These are phyloP conservation scores for Yponomeuta malinellus DNA, from an alignment of 2,888 invertebrate genomes.

Conservation along the genomic window DNA sequence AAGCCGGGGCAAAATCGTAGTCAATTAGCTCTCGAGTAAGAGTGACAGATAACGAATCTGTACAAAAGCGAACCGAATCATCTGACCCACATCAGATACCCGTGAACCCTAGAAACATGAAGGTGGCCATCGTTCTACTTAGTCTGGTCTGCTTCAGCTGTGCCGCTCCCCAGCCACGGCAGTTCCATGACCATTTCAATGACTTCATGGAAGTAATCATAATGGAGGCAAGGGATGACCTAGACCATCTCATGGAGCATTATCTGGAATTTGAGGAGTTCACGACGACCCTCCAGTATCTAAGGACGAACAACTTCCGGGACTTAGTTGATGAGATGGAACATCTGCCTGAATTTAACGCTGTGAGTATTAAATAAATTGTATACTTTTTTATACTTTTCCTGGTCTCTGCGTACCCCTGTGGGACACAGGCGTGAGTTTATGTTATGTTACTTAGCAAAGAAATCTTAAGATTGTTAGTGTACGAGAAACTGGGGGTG, in stretches of 20 bases:
- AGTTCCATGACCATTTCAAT: constrained; percentile 54
- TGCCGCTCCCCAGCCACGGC: constrained; percentile 46
- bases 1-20: neutral
- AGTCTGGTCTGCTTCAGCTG: constrained; percentile 35
- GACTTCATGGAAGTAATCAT: constrained; percentile 46
- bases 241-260: constrained; percentile 31
- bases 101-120: constrained; percentile 36
- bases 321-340: constrained; percentile 51
- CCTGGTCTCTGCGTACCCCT: no score
- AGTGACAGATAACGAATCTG: no score
- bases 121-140: constrained; percentile 35
- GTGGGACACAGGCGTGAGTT: no score
- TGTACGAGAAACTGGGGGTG: no score
- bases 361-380: constrained; percentile 40
- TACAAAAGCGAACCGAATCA: constrained; percentile 1
- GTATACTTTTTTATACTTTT: no score
- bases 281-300: constrained; percentile 33
- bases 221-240: constrained; percentile 33
- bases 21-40: no score
- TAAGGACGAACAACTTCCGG: constrained; percentile 42
- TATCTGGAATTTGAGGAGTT: constrained; percentile 52
- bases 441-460: no score
- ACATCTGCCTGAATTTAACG: constrained; percentile 49
- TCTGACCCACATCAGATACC: neutral
- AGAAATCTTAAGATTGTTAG: no score